phyloP scores from a whole-genome alignment of 2,797 vertebrate genomes.

The Phoebastria nigripes region DNA sequence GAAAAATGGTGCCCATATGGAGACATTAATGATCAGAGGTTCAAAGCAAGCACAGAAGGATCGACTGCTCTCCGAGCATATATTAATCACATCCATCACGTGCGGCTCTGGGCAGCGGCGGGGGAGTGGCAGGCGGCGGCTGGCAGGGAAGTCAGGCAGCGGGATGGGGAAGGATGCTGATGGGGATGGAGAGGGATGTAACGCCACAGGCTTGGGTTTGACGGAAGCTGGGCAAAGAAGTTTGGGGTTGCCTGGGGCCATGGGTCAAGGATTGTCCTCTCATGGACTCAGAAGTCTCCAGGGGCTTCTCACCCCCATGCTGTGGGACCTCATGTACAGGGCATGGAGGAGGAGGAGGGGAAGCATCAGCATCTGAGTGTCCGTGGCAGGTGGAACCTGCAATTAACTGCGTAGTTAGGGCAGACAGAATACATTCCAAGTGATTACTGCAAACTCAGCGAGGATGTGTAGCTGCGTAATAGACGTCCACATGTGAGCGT shows the following conservation, averaged over 20 bases:
- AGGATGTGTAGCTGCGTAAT: background rate
- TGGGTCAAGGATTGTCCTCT: background rate
- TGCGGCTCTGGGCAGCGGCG: fast-evolving
- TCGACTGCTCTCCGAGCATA: background rate
- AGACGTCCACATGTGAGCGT: background rate
- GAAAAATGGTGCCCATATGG: constrained; percentile 60
- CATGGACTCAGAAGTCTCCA: background rate
- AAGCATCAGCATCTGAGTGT: fast-evolving
- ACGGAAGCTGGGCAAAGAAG: background rate
- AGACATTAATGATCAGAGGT: constrained; percentile 38
- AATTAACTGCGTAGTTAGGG: background rate
- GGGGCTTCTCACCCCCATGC: fast-evolving
- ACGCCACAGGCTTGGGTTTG: fast-evolving
- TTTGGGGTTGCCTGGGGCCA: fast-evolving
- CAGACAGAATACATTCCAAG: background rate
- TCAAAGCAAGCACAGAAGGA: constrained; percentile 40
- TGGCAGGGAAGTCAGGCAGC: background rate
- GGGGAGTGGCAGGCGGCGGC: background rate
- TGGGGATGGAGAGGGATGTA: background rate
- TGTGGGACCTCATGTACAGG: fast-evolving
- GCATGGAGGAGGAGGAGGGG: background rate
- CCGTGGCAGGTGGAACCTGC: background rate
- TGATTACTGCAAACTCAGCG: background rate
- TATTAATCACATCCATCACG: constrained; percentile 53
- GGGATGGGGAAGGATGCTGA: background rate